phyloP scores from a whole-genome alignment of 2,113 vertebrate species.

The Falco punctatus region DNA sequence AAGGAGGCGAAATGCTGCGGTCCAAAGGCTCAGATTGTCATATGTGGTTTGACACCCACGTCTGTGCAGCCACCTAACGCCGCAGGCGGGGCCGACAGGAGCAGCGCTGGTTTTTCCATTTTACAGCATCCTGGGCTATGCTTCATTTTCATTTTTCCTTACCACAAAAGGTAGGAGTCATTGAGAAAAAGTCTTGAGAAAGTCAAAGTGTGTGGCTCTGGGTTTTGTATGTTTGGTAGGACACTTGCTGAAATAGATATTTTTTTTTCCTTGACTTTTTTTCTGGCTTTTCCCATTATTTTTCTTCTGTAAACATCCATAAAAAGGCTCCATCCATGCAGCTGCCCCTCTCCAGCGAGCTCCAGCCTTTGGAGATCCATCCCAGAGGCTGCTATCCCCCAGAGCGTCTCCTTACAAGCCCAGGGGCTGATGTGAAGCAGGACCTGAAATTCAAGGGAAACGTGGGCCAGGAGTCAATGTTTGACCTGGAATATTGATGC shows the following conservation, averaged over 20 bases:
- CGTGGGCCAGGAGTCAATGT: not conserved
- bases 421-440: not conserved
- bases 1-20: not conserved
- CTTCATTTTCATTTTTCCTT: not conserved
- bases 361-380: not conserved
- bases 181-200: not conserved
- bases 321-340: not conserved
- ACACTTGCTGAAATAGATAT: not conserved
- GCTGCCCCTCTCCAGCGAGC: not conserved
- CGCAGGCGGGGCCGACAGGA: not conserved
- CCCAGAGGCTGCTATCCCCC: not conserved
- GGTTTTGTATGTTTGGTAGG: not conserved
- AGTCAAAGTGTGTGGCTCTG: accelerated
- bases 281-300: not conserved
- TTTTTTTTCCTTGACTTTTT: not conserved
- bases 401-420: not conserved
- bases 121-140: not conserved
- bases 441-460: not conserved
- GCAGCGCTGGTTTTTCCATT: not conserved
- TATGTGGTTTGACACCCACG: accelerated
- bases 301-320: not conserved
- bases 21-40: accelerated
- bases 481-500: accelerated
- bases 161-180: not conserved
- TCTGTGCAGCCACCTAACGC: not conserved